Evolutionary conservation across 1,140 invertebrate species (phyloP).

Genomic region (Aphis gossypii): DNA sequence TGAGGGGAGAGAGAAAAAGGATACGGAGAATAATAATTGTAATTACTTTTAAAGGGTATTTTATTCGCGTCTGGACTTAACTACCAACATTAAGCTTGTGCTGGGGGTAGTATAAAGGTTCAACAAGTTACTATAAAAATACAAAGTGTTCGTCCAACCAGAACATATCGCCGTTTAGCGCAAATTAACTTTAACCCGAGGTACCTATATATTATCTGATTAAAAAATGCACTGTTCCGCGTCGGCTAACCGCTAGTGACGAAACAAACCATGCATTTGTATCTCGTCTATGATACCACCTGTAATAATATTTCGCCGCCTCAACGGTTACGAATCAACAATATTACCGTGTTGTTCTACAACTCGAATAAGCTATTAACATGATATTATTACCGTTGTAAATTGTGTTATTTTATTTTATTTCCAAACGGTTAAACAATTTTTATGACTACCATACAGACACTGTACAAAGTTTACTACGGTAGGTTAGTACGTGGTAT

Average conservation of each 20-base stretch:
- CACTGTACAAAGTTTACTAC: neutral
- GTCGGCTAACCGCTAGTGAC: neutral
- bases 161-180: neutral
- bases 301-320: neutral
- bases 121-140: neutral
- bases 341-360: neutral
- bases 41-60: neutral
- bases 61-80: neutral
- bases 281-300: neutral
- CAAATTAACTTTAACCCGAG: conserved; percentile 1
- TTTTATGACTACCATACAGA: neutral
- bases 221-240: conserved; percentile 13
- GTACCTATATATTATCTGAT: neutral
- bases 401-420: neutral
- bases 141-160: neutral
- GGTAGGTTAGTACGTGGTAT: neutral
- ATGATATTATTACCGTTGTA: neutral
- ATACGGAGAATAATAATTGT: neutral
- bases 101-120: neutral
- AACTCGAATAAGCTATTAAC: neutral
- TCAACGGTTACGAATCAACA: neutral
- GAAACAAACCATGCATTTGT: neutral
- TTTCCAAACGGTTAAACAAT: neutral
- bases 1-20: neutral
- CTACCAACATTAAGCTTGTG: neutral